Evolutionary conservation across 2,888 invertebrate species (phyloP).

Genomic region (Malacosoma neustria): DNA sequence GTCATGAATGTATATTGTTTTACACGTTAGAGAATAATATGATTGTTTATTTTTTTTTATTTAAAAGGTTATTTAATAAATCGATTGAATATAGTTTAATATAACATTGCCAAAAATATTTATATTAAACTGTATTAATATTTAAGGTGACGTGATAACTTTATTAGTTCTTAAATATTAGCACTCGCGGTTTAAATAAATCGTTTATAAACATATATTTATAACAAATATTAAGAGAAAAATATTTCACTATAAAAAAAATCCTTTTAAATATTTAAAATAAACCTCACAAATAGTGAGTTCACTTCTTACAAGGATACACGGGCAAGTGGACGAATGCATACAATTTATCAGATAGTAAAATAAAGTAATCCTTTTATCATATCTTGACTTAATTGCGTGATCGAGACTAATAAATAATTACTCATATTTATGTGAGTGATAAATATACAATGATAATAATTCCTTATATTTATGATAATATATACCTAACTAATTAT

Average conservation of each 20-base stretch:
- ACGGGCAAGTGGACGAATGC: constrained; percentile 41
- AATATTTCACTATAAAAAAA: background rate
- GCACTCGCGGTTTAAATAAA: background rate
- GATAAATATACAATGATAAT: too few relatives aligned
- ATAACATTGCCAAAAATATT: too few relatives aligned
- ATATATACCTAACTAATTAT: background rate
- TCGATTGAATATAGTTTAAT: too few relatives aligned
- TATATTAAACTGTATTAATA: too few relatives aligned
- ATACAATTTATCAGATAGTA: constrained; percentile 41
- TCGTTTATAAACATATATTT: background rate
- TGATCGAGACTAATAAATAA: constrained; percentile 25
- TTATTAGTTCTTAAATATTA: background rate
- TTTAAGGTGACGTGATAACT: too few relatives aligned
- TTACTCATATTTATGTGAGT: constrained; percentile 15
- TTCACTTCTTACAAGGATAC: constrained; percentile 38
- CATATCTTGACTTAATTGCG: constrained; percentile 49
- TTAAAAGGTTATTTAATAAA: too few relatives aligned
- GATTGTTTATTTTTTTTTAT: too few relatives aligned
- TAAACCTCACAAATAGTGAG: constrained; percentile 8
- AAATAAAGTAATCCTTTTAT: constrained; percentile 45
- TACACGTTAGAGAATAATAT: too few relatives aligned
- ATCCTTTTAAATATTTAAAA: background rate
- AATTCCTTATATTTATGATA: too few relatives aligned
- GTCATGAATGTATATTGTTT: too few relatives aligned
- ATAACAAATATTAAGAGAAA: background rate